Evolutionary conservation across 2,113 vertebrate genomes (phyloP), one percentile per base, ranked within the genome.

Genomic region (Oreochromis niloticus): DNA sequence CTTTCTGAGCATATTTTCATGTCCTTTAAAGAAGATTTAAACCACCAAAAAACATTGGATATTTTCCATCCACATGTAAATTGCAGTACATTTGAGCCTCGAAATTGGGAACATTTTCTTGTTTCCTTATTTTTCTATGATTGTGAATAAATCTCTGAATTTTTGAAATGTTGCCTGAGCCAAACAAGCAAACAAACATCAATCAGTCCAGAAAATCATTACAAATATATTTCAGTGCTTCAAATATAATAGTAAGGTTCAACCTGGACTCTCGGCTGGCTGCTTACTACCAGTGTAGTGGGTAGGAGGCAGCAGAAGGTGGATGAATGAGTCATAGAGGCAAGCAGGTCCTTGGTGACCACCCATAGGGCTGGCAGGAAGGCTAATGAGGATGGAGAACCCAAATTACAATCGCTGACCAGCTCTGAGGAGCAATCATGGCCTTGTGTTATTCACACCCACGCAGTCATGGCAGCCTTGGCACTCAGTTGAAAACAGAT

Each of bases 291-390:
- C 73, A 52, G 27, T 13, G 27, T 32, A 34, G 46, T 52, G 10
- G 27, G 46, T 32, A 34, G 46, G 46, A 88, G 48, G 83, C 81
- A 71, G 63, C 87, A 89, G 85, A 52, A 81, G 87, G 87, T 61
- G 63, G 63, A 81, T 19, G 68, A 80, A 87, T 93, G 90, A 93
- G 83, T 93, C 91, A 89, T 11, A 7, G 14, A 56, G 73, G 3
- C 88, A 84, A 88, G 87, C 80, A 6, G 46, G 73, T 78, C 73
- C 27, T 52, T 34, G 46, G 78, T 80, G 79, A 82, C 82, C 82
- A 24, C 84, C 78, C 30, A 82, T 12, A 7, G 27, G 12, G 80
- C 61, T 43, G 57, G 43, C 73, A 85, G 82, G 56, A 46, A 73
- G 22, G 82, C 80, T 89, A 57, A 86, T 91, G 89, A 86, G 57